Conservation (phyloP, 1,140 invertebrate species). For the Drosophila suzukii region DNA sequence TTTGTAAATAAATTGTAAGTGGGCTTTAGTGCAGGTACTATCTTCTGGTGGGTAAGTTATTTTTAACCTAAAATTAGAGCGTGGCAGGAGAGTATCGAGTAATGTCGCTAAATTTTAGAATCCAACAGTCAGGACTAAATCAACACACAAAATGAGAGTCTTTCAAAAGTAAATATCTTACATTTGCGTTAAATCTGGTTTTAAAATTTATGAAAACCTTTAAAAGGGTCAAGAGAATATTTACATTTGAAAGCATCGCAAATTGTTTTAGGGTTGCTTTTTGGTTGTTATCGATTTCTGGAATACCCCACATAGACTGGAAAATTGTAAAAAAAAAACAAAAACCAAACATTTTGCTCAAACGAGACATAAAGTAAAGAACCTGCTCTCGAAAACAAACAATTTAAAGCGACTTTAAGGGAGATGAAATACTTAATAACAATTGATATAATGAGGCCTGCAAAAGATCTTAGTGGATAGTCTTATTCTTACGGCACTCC, state of each 20-base stretch:
- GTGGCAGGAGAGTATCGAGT: not conserved
- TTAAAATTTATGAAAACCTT: not conserved
- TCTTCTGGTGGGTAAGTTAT: not conserved
- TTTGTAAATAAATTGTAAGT: conserved; percentile 3
- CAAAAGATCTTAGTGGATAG: not conserved
- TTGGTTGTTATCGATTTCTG: not conserved
- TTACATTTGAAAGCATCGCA: not conserved
- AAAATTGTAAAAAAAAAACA: not conserved
- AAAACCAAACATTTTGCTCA: not conserved
- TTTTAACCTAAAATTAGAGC: not conserved
- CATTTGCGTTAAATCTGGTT: too few relatives aligned
- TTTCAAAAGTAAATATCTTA: too few relatives aligned
- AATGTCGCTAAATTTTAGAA: not conserved
- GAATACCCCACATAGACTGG: not conserved
- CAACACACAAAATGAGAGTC: too few relatives aligned
- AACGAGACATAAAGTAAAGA: not conserved
- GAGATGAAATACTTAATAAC: not conserved
- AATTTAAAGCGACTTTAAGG: not conserved
- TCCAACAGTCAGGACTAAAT: too few relatives aligned
- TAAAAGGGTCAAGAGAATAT: not conserved
- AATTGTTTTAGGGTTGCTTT: not conserved
- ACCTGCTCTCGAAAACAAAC: not conserved
- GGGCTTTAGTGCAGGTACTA: not conserved
- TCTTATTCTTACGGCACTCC: not conserved
- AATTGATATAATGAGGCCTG: not conserved